Evolutionary conservation across 2,797 vertebrate genomes (phyloP).

Genomic region (Pelochelys cantorii): DNA sequence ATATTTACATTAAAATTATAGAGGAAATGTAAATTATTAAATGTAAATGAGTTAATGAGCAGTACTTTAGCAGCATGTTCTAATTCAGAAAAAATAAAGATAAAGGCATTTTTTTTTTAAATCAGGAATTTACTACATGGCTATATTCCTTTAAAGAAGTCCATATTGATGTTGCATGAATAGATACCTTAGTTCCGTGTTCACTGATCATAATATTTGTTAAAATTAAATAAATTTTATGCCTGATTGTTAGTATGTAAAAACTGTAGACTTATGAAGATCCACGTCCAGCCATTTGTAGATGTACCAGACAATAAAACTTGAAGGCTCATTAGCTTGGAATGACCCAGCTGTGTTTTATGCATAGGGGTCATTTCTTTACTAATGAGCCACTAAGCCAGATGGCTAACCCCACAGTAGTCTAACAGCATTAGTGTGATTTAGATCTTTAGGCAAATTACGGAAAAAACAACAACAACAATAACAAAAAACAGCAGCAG

Average conservation of each 20-base stretch:
- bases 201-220: background rate
- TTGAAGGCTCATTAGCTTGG: constrained; percentile 71
- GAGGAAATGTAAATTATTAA: background rate
- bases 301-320: constrained; percentile 67
- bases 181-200: background rate
- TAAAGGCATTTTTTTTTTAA: background rate
- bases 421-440: constrained; percentile 57
- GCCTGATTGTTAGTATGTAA: background rate
- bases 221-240: background rate
- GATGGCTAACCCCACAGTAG: constrained; percentile 65
- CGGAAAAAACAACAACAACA: too few species aligned
- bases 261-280: constrained; percentile 2
- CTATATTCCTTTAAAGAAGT: background rate
- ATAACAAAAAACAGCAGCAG: too few species aligned
- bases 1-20: background rate
- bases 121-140: background rate
- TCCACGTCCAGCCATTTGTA: constrained; percentile 23
- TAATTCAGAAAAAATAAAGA: background rate
- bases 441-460: constrained; percentile 72
- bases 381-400: constrained; percentile 75
- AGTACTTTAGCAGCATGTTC: background rate
- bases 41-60: background rate
- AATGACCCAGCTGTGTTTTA: constrained; percentile 75
- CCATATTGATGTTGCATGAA: background rate
- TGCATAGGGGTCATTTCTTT: constrained; percentile 72